Base-by-base conservation (phyloP, 2,113 vertebrate genomes). In the Solea senegalensis region DNA sequence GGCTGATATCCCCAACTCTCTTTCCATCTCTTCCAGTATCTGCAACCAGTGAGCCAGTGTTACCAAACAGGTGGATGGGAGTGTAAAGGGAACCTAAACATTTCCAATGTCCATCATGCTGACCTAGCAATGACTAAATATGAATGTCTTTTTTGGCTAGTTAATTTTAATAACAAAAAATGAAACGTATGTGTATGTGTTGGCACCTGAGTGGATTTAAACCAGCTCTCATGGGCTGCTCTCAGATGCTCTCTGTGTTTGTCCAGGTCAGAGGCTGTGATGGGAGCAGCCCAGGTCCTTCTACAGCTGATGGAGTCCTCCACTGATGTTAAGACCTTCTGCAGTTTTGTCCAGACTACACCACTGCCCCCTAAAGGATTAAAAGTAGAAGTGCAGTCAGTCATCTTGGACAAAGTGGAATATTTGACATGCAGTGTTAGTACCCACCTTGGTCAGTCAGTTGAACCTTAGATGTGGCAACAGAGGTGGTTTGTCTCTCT, bases 11-110 rank as follows among this genome's bases (percentile, higher is more conserved):
- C 91, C 91, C 72, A 89, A 84, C 48, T 81, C 74, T 74, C 55
- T 89, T 64, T 94, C 93, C 89, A 96, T 92, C 67, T 95, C 92
- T 15, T 94, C 92, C 81, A 96, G 87, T 40, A 93, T 81, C 95
- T 96, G 69, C 52, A 26, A 2, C 34, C 64, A 55, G 26, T 14
- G 34, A 70, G 40, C 2, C 65, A 64, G 14, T 58, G 65, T 65
- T 28, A 69, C 4, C 4, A 9, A 49, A 54, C 15, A n/a, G 21
- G 41, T 6, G 52, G 16, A 26, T 63, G 46, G 26, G n/a, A 64
- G 44, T 67, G n/a, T 59, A 52, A 63, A 72, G 14, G 63, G 9
- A 71, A 41, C 6, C 39, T 14, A 21, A 55, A 28, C 13, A 43
- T 52, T 51, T 43, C 44, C n/a, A 21, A 27, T 34, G 3, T 34